Evolutionary conservation across 2,888 invertebrate species (phyloP), one percentile per base, ranked within the genome.

Genomic region (Hirtodrosophila duncani): DNA sequence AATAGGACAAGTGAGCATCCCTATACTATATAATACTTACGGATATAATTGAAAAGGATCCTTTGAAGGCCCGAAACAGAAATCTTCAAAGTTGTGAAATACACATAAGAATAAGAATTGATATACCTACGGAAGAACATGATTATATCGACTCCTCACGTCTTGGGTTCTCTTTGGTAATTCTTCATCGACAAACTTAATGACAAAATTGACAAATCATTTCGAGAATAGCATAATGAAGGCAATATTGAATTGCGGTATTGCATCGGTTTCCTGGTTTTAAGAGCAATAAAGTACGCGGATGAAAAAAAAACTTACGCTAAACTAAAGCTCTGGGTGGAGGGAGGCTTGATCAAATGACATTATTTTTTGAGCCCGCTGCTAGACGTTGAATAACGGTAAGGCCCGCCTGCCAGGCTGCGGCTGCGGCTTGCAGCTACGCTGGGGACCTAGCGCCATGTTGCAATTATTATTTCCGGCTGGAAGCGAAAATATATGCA

Each of bases 391-490:
- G 69, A 52, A 57, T 59, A 60, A 62, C 43, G 45, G 62, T 65
- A 72, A 77, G 69, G 70, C 42, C 48, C 55, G 50, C 52, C 17
- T 41, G 41, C 43, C 41, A 20, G 20, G 14, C 30, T 50, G 39
- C 21, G 21, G 14, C 36, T 16, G n/a, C 56, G 34, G 37, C 17
- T 46, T 39, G 43, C 36, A 48, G 37, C 45, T 43, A 10, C 36
- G 20, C 44, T 53, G 49, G 52, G 68, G 53, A 63, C 50, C 34
- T 48, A 58, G 63, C 60, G 75, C 71, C 74, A 74, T 74, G 72
- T 65, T 75, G 80, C 74, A 74, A 79, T 74, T 74, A 79, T 71
- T 75, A 79, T 79, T 65, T 79, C 77, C 74, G 68, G 51, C 65
- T 75, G 58, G 72, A 63, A 79, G 80, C 65, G 61, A 70, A 63